A percentile compares a stretch with the other conserved stretches of the same genome.
Conservation (phyloP, 2,113 vertebrate species). For the Boleophthalmus pectinirostris region DNA sequence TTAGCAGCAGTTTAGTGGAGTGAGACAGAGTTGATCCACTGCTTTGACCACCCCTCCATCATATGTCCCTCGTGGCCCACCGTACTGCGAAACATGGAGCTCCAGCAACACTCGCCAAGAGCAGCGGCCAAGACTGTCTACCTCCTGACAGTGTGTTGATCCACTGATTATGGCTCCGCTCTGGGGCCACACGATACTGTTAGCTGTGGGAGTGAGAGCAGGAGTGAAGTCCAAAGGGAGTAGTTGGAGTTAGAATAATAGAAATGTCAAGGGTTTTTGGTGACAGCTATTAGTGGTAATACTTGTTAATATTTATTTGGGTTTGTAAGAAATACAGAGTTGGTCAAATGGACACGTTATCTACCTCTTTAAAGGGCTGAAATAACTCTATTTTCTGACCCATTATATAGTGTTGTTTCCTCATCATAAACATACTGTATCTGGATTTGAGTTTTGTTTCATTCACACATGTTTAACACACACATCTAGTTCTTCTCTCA, state of each 20-base stretch:
- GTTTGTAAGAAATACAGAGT: too few relatives aligned
- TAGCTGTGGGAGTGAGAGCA: not conserved
- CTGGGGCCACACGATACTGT: constrained; percentile 22
- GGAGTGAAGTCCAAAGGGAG: not conserved
- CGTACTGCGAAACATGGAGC: constrained; percentile 23
- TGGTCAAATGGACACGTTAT: too few relatives aligned
- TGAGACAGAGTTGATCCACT: constrained; percentile 25
- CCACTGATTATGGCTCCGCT: constrained; percentile 8
- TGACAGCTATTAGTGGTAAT: not conserved
- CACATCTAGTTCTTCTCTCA: too few relatives aligned
- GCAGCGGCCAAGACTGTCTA: constrained; percentile 24
- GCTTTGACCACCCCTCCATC: constrained; percentile 28
- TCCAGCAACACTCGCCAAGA: constrained; percentile 16
- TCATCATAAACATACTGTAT: too few relatives aligned
- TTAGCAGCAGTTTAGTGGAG: constrained; percentile 53
- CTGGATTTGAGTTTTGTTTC: too few relatives aligned
- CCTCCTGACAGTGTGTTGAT: constrained; percentile 26
- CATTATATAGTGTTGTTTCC: too few relatives aligned
- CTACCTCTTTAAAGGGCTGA: too few relatives aligned
- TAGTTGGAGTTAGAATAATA: not conserved
- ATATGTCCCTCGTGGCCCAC: constrained; percentile 16
- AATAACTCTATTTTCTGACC: too few relatives aligned
- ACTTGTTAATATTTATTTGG: not conserved
- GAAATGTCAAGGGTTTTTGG: not conserved
- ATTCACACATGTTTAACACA: too few relatives aligned